Evolutionary conservation across 2,113 vertebrate species (phyloP).

Genomic region (Psephotus haematonotus): DNA sequence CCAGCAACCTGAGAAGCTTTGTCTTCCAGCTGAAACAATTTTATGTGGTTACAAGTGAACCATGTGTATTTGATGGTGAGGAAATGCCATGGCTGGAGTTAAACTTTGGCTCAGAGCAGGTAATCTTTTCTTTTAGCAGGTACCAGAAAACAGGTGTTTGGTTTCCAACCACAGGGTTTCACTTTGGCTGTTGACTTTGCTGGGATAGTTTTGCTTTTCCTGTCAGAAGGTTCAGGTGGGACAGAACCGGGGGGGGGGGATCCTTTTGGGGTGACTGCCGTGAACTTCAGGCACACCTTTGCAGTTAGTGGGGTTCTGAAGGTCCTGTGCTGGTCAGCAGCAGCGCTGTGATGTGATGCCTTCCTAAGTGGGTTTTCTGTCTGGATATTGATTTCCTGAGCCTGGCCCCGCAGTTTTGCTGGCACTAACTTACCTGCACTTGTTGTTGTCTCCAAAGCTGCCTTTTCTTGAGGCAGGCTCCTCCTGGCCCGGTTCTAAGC

Average conservation of each 20-base stretch:
- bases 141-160: background rate
- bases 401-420: background rate
- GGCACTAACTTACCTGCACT: background rate
- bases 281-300: background rate
- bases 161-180: background rate
- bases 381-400: background rate
- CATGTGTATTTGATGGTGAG: conserved; percentile 62
- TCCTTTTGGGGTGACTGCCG: background rate
- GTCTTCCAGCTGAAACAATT: conserved; percentile 81
- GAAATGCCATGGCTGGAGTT: conserved; percentile 52
- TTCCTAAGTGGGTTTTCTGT: background rate
- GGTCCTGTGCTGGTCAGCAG: background rate
- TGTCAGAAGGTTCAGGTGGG: background rate
- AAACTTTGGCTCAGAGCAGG: conserved; percentile 66
- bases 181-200: background rate
- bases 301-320: background rate
- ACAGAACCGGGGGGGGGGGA: background rate
- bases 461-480: background rate
- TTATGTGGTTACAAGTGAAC: background rate
- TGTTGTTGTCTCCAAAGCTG: background rate
- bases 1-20: conserved; percentile 78
- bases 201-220: background rate
- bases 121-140: conserved; percentile 25
- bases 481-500: background rate
- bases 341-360: accelerated